Conservation (phyloP, 2,888 invertebrate species). For the Lampropteryx suffumata region DNA sequence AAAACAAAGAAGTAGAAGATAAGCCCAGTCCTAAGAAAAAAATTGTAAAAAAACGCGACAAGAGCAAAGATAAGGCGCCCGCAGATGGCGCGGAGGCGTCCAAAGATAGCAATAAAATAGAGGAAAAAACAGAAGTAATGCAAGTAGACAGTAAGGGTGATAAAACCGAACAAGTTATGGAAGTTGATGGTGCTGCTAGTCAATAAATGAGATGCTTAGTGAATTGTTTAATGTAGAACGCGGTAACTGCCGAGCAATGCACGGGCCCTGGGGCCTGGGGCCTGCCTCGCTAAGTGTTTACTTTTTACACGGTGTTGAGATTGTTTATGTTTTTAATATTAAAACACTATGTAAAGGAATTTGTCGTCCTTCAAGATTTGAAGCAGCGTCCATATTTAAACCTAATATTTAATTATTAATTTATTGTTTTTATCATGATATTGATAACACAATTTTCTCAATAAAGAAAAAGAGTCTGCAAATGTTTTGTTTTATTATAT, state of each 20-base stretch:
- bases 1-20: conserved; percentile 51
- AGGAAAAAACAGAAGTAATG: conserved; percentile 52
- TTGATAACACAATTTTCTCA: conserved; percentile 79
- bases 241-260: conserved; percentile 40
- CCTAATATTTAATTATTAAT: conserved; percentile 71
- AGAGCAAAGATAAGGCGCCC: conserved; percentile 68
- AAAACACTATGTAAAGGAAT: conserved; percentile 51
- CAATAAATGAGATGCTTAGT: conserved; percentile 76
- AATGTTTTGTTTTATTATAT: conserved; percentile 42
- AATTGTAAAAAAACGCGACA: conserved; percentile 72
- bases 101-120: conserved; percentile 50
- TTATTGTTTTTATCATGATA: conserved; percentile 80
- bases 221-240: conserved; percentile 62
- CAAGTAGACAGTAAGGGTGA: conserved; percentile 63
- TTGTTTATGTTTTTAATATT: conserved; percentile 74
- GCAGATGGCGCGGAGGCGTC: conserved; percentile 35
- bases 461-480: conserved; percentile 70
- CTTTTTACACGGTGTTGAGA: conserved; percentile 68
- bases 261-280: conserved; percentile 17
- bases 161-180: conserved; percentile 66
- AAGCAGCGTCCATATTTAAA: conserved; percentile 55
- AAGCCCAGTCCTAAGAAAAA: conserved; percentile 60
- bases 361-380: conserved; percentile 50
- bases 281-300: conserved; percentile 52
- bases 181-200: conserved; percentile 78